Evolutionary conservation across 2,113 vertebrate species (phyloP).

Genomic region (Cyanoliseus patagonus): DNA sequence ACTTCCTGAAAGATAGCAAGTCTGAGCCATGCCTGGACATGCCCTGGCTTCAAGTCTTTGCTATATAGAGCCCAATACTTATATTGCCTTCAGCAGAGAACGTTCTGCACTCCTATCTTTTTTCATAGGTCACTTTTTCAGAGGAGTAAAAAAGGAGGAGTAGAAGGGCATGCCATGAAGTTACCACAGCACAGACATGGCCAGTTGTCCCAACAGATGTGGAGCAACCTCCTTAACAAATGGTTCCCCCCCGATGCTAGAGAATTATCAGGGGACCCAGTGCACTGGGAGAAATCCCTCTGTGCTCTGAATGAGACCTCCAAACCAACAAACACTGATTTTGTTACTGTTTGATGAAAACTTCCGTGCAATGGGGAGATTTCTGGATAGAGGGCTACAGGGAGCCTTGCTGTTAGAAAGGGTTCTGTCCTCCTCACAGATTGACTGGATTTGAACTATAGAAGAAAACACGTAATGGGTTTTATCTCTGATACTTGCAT

Average conservation of each 20-base stretch:
- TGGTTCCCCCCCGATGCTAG: not conserved
- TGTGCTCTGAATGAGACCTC: not conserved
- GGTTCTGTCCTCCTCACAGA: not conserved
- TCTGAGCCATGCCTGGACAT: not conserved
- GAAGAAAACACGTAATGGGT: not conserved
- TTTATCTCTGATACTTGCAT: not conserved
- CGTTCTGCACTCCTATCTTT: not conserved
- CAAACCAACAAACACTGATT: not conserved
- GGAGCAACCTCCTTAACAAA: not conserved
- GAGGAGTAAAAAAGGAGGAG: not conserved
- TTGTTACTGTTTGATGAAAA: not conserved
- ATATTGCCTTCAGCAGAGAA: not conserved
- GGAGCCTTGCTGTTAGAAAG: not conserved
- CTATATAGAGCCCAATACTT: not conserved
- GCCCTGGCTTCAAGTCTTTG: not conserved
- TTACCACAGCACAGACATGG: accelerated
- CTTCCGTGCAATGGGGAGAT: not conserved
- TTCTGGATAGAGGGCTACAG: not conserved
- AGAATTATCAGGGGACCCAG: not conserved
- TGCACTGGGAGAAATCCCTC: not conserved
- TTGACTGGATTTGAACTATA: not conserved
- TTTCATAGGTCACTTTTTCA: not conserved
- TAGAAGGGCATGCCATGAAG: not conserved
- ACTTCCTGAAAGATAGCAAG: not conserved
- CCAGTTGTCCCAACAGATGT: not conserved